Evolutionary conservation across 2,888 invertebrate genomes (phyloP).

Genomic region (Apodemia zela): DNA sequence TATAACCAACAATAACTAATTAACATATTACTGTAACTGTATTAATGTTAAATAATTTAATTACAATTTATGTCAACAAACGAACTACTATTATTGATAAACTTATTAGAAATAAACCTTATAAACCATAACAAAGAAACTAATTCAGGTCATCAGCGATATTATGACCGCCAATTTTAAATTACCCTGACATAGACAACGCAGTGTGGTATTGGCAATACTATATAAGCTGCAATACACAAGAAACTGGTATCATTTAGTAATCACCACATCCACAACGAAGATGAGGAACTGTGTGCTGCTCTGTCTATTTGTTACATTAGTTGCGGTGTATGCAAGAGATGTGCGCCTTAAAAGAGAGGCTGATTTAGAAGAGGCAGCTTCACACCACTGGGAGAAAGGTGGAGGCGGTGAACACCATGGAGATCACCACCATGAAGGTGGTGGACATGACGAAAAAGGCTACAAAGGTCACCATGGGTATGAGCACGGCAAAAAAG

Average conservation of each 20-base stretch:
- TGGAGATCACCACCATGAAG: conserved; percentile 80
- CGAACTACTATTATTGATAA: conserved; percentile 6
- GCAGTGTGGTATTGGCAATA: conserved; percentile 64
- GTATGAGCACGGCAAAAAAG: conserved; percentile 84
- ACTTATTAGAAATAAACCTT: conserved; percentile 15
- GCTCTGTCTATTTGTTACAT: conserved; percentile 62
- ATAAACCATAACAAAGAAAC: conserved; percentile 39
- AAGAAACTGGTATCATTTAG: conserved; percentile 69
- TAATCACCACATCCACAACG: conserved; percentile 55
- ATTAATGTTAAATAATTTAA: not conserved
- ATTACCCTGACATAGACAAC: conserved; percentile 69
- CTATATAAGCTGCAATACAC: conserved; percentile 71
- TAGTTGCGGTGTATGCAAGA: conserved; percentile 66
- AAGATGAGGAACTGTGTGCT: conserved; percentile 57
- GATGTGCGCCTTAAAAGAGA: conserved; percentile 69
- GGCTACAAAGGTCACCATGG: conserved; percentile 85
- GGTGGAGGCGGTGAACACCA: conserved; percentile 84
- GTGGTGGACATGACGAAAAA: conserved; percentile 85
- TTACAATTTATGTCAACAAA: not conserved
- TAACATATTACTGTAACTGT: not conserved
- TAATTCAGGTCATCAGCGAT: conserved; percentile 59
- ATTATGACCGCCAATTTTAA: conserved; percentile 56
- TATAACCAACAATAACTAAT: conserved; percentile 6
- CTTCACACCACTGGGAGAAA: conserved; percentile 66
- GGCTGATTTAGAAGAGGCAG: conserved; percentile 75